Base-by-base conservation (phyloP, 1,140 invertebrate genomes). In the Sitophilus oryzae region DNA sequence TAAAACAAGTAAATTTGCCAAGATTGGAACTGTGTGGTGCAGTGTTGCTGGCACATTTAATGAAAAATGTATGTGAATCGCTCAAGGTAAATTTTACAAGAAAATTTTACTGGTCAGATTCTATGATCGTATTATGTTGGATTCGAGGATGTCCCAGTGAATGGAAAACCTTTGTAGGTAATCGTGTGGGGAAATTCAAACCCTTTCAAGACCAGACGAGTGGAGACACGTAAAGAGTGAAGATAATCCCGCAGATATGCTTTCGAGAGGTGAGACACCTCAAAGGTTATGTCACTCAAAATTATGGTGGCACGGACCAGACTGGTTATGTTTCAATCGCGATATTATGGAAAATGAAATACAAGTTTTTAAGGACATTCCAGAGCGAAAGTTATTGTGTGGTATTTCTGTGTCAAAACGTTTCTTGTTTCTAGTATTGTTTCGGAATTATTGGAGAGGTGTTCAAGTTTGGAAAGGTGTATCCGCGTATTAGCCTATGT, bases 161-260 rank as follows among this genome's bases (percentile, higher is more conserved):
- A 30, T 67, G 68, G 51, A 67, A 66, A 43, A 63, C 66, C 0
- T 75, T 74, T 42, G 67, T 70, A 0, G 66, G 64, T 0, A 76
- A 75, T 65, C 49, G 71, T 19, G 68, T 1, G 22, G 61, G 0
- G 43, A 64, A 55, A 71, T 73, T 44, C 56, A 66, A 43, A 46
- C 44, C 16, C 46, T 53, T 11, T 53, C 62, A 9, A 22, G 45
- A 14, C 15, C 20, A 2, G 43, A 44, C 14, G 36, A 68, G 20
- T 77, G 75, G 76, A 15, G 46, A 20, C 71, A 77, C 52, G 65
- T 77, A 0, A 34, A 45, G 4, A 62, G 68, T 1, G 36, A 41
- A 16, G 43, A 69, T 1, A 77, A 77, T 62, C 74, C 73, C 23
- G 72, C 72, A 5, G 75, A 79, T 65, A 52, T 62, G 2, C 50